Evolutionary conservation across 2,888 invertebrate genomes (phyloP), one percentile per base, ranked within the genome.

Genomic region (Stenodema calcarata): DNA sequence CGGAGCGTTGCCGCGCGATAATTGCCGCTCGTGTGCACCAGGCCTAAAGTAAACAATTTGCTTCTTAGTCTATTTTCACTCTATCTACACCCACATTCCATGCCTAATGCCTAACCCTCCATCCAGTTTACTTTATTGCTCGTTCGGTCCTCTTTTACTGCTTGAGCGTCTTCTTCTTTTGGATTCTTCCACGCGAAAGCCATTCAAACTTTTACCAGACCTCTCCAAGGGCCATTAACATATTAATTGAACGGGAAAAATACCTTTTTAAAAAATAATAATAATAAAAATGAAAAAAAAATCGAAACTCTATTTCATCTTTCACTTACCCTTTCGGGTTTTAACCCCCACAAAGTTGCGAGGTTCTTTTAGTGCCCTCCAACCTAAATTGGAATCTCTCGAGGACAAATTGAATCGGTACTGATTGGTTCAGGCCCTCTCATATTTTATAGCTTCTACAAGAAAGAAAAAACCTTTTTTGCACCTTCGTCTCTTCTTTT

Each of bases 401-500:
- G 4, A 30, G 75, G 75, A 75, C 75, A 75, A 75, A 75, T 75
- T 75, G 75, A 75, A 30, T 75, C 75, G 75, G 75, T 75, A 75
- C 35, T 30, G 35, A 41, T 75, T 18, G 41, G 75, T 16, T 12
- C 35, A 6, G 62, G 62, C 50, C 50, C n/a, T 6, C 12, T 18
- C 50, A 50, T 50, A 50, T 50, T 50, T 50, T 50, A 50, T 16
- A 50, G n/a, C 50, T 18, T n/a, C 50, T 50, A 4, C n/a, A 16
- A 50, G 50, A n/a, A 50, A 50, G 12, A 50, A 50, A 7, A 35
- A 2, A 7, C 35, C 7, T 35, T 35, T 35, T 35, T 35, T 35
- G 35, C 35, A 35, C 35, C 4, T 35, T 35, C 35, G 7, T 4
- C 35, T 7, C 7, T 7, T 35, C 35, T 35, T 7, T 35, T 35